These are phyloP conservation scores for Argyra leucocephala DNA, from an alignment of 2,888 invertebrate genomes.

Conservation along the genomic window DNA sequence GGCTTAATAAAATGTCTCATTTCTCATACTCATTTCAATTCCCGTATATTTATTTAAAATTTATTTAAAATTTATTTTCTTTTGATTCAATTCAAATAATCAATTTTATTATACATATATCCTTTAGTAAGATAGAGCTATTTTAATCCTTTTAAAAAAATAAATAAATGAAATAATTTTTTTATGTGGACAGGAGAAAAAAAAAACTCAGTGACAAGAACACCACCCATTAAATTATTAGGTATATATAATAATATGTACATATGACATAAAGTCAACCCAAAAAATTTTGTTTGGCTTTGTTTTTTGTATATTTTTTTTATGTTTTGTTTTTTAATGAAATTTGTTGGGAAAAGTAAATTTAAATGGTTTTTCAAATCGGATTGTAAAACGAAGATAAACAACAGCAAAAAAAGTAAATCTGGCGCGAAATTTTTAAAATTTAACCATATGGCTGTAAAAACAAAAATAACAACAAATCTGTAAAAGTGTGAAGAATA, in stretches of 20 bases:
- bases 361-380: too few species aligned
- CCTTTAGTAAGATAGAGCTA: neutral
- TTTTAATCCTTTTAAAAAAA: neutral
- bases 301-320: too few species aligned
- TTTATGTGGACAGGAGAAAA: neutral
- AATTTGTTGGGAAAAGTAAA: too few species aligned
- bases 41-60: neutral
- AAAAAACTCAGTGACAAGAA: slow-evolving; percentile 11
- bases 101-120: neutral
- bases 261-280: too few species aligned
- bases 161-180: neutral
- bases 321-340: too few species aligned
- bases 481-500: neutral
- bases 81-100: too few species aligned
- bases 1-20: neutral
- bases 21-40: neutral
- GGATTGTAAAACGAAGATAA: too few species aligned
- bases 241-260: neutral
- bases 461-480: slow-evolving; percentile 13
- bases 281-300: too few species aligned
- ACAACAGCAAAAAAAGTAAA: too few species aligned
- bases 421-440: too few species aligned
- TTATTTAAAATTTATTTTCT: too few species aligned
- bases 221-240: slow-evolving; percentile 21
- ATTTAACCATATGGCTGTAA: slow-evolving; percentile 13